Base-by-base conservation (phyloP, 1,140 invertebrate genomes). In the Eufriesea mexicana region DNA sequence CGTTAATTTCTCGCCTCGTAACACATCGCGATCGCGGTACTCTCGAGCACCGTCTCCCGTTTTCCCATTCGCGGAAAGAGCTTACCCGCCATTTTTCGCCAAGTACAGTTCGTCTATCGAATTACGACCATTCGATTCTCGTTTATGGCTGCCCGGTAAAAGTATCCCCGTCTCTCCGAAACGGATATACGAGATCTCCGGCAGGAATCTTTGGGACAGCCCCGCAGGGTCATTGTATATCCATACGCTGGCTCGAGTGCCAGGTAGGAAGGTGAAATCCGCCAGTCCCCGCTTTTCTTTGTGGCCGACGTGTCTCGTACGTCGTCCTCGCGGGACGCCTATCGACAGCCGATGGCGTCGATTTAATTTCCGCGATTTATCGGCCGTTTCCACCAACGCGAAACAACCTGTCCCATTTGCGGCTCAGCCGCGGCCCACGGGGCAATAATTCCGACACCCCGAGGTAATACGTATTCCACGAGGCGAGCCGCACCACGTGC, bases 301-400 rank as follows among this genome's bases (percentile, higher is more conserved):
- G 85, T 57, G 51, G 72, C 54, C 55, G 54, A 54, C 51, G 54
- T 51, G 55, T 51, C 73, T 74, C 85, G n/a, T 72, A 86, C 84
- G 55, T 80, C 62, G 76, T 79, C n/a, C 45, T 10, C 16, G 59
- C 54, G 47, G 59, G 55, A 77, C 49, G 28, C 74, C 49, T 79
- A 88, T 83, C 86, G 86, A 83, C 74, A 88, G 54, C 68, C 73
- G 86, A 87, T 76, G 86, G 79, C 77, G 81, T 84, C 81, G 82
- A 86, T 87, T 91, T 89, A 89, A 90, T 90, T 90, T 88, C 77
- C 70, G 71, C 80, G 86, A 91, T 90, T 90, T 90, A 89, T 90
- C 74, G 79, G 68, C 67, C 55, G 79, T 86, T 89, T 88, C 76
- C 84, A 90, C 87, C 90, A 85, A 90, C 89, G 87, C 81, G 78